Conservation (phyloP, 2,797 vertebrate species). For the Calcarius lapponicus region DNA sequence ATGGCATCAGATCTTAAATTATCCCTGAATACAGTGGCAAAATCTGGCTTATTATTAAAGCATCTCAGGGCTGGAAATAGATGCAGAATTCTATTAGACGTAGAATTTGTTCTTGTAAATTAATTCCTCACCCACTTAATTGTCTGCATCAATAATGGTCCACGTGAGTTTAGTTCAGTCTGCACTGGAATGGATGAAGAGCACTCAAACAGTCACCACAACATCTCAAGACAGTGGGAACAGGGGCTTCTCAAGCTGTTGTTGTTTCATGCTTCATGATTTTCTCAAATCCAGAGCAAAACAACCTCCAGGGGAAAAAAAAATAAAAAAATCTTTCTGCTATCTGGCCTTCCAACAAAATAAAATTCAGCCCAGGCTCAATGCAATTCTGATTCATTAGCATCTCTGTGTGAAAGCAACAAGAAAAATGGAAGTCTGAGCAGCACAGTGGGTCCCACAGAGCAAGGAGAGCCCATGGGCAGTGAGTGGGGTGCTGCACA, state of each 20-base stretch:
- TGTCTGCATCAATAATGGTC: accelerated
- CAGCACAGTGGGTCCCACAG: background rate
- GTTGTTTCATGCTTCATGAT: background rate
- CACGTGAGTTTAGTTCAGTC: background rate
- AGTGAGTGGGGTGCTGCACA: background rate
- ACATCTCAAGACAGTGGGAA: background rate
- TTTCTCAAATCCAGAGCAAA: background rate
- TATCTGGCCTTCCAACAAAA: background rate
- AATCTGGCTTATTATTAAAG: background rate
- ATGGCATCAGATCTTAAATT: background rate
- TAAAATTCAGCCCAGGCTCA: background rate
- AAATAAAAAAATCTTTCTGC: background rate
- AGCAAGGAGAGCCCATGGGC: background rate
- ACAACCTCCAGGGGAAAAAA: background rate
- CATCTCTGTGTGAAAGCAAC: background rate
- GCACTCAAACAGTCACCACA: background rate
- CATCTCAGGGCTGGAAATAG: background rate
- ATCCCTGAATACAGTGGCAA: background rate
- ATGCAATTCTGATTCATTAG: background rate
- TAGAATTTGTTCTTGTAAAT: background rate
- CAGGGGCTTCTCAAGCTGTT: background rate
- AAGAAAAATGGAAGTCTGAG: background rate
- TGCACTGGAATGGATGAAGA: background rate
- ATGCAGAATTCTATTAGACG: too few species aligned
- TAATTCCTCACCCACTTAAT: background rate